Evolutionary conservation across 2,888 invertebrate species (phyloP).

Genomic region (Polyommatus icarus): DNA sequence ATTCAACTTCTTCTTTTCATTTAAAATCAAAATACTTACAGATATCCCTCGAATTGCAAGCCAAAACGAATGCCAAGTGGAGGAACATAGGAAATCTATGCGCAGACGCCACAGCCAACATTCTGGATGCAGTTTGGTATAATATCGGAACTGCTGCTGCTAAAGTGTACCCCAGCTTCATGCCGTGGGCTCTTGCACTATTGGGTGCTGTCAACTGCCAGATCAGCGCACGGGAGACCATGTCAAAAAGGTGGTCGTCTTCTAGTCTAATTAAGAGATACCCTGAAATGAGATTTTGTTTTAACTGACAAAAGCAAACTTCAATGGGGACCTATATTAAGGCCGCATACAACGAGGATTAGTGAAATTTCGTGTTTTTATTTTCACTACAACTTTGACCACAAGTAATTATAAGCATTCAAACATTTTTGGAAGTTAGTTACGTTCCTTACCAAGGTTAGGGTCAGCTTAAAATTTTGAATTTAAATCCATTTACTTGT

Average conservation of each 20-base stretch:
- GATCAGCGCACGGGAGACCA: conserved; percentile 53
- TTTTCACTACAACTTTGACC: too few relatives aligned
- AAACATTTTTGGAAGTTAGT: too few relatives aligned
- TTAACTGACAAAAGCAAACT: too few relatives aligned
- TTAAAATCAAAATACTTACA: conserved; percentile 50
- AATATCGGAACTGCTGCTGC: conserved; percentile 52
- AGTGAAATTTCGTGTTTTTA: too few relatives aligned
- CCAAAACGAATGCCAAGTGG: conserved; percentile 55
- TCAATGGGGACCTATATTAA: too few relatives aligned
- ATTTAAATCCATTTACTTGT: too few relatives aligned
- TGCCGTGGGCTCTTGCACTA: conserved; percentile 41
- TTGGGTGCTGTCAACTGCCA: conserved; percentile 61
- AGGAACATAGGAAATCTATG: conserved; percentile 55
- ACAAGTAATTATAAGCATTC: too few relatives aligned
- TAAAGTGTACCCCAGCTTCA: conserved; percentile 45
- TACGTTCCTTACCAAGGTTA: too few relatives aligned
- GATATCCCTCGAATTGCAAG: conserved; percentile 53
- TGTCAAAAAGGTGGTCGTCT: conserved; percentile 54
- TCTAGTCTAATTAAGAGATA: conserved; percentile 59
- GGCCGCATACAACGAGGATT: too few relatives aligned
- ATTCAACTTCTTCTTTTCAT: background rate
- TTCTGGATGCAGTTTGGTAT: conserved; percentile 50
- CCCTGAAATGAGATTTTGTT: conserved; percentile 46
- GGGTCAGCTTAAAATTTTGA: too few relatives aligned
- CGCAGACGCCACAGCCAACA: conserved; percentile 55